Percentiles rank a stretch among this genome's conserved stretches.
These are phyloP conservation scores for Podargus strigoides DNA, from an alignment of 2,797 vertebrate genomes.

Conservation along the genomic window DNA sequence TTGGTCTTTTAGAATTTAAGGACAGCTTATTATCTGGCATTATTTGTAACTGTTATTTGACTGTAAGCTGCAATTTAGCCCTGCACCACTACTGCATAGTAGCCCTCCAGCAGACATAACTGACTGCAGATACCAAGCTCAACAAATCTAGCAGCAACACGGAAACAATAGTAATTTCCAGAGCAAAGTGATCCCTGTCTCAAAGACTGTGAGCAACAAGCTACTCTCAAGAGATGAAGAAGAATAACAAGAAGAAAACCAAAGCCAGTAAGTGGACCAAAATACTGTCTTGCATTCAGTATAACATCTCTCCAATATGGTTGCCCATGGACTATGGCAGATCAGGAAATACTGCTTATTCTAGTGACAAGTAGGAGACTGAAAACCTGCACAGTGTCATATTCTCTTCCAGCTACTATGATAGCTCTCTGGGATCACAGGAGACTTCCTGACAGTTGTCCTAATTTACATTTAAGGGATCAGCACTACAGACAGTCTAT, in stretches of 20 bases:
- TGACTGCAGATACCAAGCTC: background rate
- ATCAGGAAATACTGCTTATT: background rate
- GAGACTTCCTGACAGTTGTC: background rate
- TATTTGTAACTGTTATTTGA: background rate
- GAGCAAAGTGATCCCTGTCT: background rate
- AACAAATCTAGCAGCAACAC: background rate
- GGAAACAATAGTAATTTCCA: background rate
- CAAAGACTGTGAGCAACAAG: background rate
- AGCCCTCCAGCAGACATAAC: background rate
- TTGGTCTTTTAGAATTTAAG: background rate
- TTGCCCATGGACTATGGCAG: background rate
- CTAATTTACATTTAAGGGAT: background rate
- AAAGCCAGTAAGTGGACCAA: background rate
- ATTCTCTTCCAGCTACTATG: background rate
- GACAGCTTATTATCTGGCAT: background rate
- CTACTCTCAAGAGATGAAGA: background rate
- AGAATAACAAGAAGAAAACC: background rate
- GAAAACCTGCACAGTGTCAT: background rate
- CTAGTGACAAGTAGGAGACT: background rate
- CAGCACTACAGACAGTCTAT: background rate
- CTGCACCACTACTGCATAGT: background rate
- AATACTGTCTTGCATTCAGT: background rate
- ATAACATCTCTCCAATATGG: background rate
- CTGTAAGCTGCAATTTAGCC: background rate
- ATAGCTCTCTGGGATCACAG: background rate